Evolutionary conservation across 2,113 vertebrate species (phyloP).

Genomic region (Spea multiplicata): DNA sequence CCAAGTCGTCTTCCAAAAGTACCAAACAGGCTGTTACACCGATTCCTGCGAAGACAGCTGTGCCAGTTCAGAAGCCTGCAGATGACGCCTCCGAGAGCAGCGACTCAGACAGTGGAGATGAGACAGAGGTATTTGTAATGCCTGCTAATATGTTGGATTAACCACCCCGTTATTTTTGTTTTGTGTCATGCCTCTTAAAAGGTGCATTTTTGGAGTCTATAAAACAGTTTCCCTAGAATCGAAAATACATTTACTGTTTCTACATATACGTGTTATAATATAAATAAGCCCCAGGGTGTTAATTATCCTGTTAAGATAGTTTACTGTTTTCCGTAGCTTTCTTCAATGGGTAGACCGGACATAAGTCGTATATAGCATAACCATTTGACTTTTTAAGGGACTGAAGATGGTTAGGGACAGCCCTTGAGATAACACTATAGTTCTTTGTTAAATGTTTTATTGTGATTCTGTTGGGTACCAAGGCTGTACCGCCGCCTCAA

Average conservation of each 20-base stretch:
- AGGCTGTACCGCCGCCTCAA: background rate
- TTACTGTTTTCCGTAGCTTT: too few species aligned
- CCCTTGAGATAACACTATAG: too few species aligned
- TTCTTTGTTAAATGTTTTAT: too few species aligned
- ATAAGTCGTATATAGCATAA: too few species aligned
- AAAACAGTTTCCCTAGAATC: background rate
- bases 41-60: background rate
- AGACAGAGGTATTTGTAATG: background rate
- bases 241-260: background rate
- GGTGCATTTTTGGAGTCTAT: background rate
- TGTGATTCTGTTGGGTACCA: background rate
- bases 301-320: too few species aligned
- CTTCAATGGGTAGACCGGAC: too few species aligned
- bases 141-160: background rate
- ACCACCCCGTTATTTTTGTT: background rate
- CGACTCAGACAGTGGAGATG: background rate
- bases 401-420: too few species aligned
- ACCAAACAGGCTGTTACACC: background rate
- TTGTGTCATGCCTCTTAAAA: background rate
- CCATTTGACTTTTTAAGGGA: too few species aligned
- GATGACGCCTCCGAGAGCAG: constrained; percentile 1
- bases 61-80: background rate
- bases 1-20: background rate
- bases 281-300: too few species aligned
- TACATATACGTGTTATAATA: background rate